Percentiles rank a stretch among this genome's conserved stretches.
phyloP scores from a whole-genome alignment of 2,797 vertebrate species.

The Sciurus carolinensis region DNA sequence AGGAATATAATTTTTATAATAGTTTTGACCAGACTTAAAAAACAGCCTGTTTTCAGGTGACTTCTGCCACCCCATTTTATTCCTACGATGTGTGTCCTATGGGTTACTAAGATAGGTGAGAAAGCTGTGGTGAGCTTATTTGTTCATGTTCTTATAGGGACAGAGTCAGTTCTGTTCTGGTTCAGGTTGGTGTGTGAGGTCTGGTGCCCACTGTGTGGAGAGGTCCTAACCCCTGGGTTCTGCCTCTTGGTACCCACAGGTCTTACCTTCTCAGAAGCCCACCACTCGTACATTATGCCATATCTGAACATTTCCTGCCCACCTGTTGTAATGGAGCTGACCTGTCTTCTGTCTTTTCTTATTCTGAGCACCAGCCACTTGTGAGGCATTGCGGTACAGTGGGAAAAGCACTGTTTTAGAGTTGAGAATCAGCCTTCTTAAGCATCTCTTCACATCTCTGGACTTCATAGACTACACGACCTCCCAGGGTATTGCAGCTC shows the following conservation, averaged over 20 bases:
- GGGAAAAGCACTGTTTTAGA: neutral
- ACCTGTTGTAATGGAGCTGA: neutral
- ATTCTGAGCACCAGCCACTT: neutral
- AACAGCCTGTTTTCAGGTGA: neutral
- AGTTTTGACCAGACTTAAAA: slow-evolving; percentile 24
- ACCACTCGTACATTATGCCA: neutral
- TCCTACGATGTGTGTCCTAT: neutral
- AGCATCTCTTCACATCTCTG: neutral
- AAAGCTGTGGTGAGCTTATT: neutral
- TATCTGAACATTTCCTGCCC: neutral
- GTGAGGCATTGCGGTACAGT: neutral
- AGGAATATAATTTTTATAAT: slow-evolving; percentile 27
- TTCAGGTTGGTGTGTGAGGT: neutral
- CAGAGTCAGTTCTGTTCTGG: neutral
- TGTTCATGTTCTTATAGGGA: slow-evolving; percentile 4
- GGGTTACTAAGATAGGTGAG: neutral
- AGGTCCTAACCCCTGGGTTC: neutral
- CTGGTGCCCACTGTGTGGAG: neutral
- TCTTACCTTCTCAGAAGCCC: neutral
- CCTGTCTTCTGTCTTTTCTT: neutral
- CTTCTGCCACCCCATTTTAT: slow-evolving; percentile 5
- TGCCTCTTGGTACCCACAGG: neutral
- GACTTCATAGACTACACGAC: neutral
- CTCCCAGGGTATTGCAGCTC: neutral
- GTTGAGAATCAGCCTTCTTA: neutral